Base-by-base conservation (phyloP, 2,888 invertebrate genomes). In the Athripsodes cinereus region DNA sequence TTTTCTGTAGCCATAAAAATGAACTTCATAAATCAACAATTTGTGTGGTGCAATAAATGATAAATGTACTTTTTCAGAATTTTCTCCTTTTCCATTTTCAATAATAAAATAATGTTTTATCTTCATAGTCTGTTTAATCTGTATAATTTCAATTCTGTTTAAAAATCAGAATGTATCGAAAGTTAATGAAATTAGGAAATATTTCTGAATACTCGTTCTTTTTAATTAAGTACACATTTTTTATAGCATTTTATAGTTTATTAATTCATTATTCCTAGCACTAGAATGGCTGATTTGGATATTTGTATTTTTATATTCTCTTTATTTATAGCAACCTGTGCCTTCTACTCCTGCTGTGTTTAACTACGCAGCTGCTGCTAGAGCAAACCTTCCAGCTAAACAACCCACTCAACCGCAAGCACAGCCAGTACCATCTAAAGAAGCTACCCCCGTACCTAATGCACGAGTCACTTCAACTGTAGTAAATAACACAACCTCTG, bases 281-380 rank as follows among this genome's bases (percentile, higher is more conserved):
- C n/a, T n/a, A n/a, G n/a, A n/a, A n/a, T n/a, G n/a, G n/a, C n/a
- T n/a, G 16, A 6, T 44, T 11, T 16, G n/a, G 11, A 44, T 6
- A 26, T 26, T 26, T 10, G 26, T 26, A 10, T 6, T 10, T 26
- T 26, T 10, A 26, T 3, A 26, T 26, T 26, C 16, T 40, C 40
- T 40, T 40, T 40, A 1, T 48, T 47, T 26, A 11, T 47, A 47
- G 16, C 48, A 54, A 31, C 20, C 54, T 5, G 20, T 16, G 5
- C 56, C 59, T 1, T 47, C 60, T 13, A 51, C 61, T 0, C 63
- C 61, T 11, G 59, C 59, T 8, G 63, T 63, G 20, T 63, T 63
- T 53, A 63, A 63, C 35, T 63, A 61, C 19, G 63, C 63, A 6
- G 63, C 63, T 0, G 63, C 63, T 5, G 63, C 63, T 2, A 51